These are phyloP conservation scores for Mus minutoides DNA, from an alignment of 2,797 vertebrate genomes.

Conservation along the genomic window DNA sequence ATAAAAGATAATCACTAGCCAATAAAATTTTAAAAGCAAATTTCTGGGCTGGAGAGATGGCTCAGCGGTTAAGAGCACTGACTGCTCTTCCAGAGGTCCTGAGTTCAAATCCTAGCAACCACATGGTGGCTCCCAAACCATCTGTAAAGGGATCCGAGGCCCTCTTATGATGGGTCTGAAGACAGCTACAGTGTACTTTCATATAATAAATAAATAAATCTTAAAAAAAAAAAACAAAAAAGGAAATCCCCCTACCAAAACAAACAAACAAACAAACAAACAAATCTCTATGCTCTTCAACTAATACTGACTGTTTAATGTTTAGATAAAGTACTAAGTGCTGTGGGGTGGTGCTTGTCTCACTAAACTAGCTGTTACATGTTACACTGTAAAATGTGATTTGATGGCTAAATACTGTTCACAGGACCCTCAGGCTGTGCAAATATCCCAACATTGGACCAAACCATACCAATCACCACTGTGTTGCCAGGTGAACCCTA, in stretches of 20 bases:
- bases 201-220: too few species aligned
- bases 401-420: conserved; percentile 6
- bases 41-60: too few species aligned
- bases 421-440: background rate
- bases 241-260: too few species aligned
- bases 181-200: too few species aligned
- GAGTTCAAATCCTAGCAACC: too few species aligned
- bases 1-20: background rate
- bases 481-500: background rate
- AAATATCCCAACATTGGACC: background rate
- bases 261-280: too few species aligned
- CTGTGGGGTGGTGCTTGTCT: background rate
- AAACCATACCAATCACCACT: background rate
- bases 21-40: background rate
- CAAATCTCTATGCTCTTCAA: background rate
- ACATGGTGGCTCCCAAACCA: too few species aligned
- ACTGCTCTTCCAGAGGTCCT: too few species aligned
- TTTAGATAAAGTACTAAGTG: background rate
- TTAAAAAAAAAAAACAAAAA: too few species aligned
- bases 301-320: background rate
- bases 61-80: too few species aligned
- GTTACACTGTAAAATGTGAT: background rate
- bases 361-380: background rate
- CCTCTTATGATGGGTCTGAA: too few species aligned
- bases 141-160: too few species aligned